Evolutionary conservation across 2,888 invertebrate species (phyloP).

Genomic region (Idaea dimidiata): DNA sequence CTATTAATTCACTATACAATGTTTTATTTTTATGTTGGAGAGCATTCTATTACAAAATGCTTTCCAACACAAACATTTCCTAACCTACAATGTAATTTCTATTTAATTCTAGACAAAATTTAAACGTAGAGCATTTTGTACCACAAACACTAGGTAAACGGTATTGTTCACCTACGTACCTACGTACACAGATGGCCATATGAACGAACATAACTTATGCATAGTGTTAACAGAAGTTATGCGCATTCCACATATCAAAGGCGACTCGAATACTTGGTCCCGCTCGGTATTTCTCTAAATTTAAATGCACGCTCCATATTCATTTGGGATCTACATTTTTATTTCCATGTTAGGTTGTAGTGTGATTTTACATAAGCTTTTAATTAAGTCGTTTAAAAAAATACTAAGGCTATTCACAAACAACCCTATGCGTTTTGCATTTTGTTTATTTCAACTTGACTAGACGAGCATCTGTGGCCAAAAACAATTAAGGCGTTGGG

Average conservation of each 20-base stretch:
- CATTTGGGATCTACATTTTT: constrained; percentile 22
- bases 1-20: too few species aligned
- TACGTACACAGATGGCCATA: not conserved
- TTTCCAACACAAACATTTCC: not conserved
- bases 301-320: constrained; percentile 14
- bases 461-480: too few species aligned
- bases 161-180: not conserved
- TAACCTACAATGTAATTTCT: not conserved
- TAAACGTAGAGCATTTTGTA: not conserved
- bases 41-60: not conserved
- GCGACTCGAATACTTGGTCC: constrained; percentile 7
- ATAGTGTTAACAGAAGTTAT: constrained; percentile 2
- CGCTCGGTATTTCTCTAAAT: constrained; percentile 9
- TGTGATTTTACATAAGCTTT: too few species aligned
- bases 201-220: constrained; percentile 1
- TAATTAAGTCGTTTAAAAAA: too few species aligned
- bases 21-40: too few species aligned
- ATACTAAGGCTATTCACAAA: too few species aligned
- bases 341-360: constrained; percentile 6
- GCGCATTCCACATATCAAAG: constrained; percentile 10
- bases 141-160: not conserved
- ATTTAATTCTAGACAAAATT: not conserved
- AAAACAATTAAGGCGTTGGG: too few species aligned
- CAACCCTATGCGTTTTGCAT: too few species aligned
- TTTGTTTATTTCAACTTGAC: too few species aligned